A percentile compares a stretch with the other conserved stretches of the same genome.
Conservation (phyloP, 2,797 vertebrate species). For the Cryptoblepharus egeriae region DNA sequence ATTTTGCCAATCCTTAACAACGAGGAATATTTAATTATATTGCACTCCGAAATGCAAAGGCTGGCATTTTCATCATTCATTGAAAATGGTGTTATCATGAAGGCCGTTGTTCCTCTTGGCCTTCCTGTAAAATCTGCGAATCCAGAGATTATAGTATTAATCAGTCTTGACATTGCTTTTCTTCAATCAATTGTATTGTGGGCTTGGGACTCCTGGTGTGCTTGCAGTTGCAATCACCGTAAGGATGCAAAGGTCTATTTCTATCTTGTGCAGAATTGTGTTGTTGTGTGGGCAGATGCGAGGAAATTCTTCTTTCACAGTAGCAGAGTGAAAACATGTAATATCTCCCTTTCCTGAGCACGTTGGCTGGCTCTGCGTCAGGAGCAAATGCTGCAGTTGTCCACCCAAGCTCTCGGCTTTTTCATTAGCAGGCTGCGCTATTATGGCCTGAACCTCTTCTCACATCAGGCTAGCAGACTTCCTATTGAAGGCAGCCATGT, state of each 20-base stretch:
- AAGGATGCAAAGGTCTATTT: slow-evolving; percentile 8
- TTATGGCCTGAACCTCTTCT: slow-evolving; percentile 16
- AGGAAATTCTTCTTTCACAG: not conserved
- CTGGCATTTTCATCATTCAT: not conserved
- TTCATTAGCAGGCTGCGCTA: slow-evolving; percentile 15
- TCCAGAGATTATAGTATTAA: slow-evolving; percentile 6
- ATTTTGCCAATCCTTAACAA: not conserved
- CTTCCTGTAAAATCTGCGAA: slow-evolving; percentile 8
- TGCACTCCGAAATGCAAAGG: not conserved
- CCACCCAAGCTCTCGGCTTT: not conserved
- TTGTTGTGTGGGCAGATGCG: not conserved
- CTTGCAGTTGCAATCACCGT: not conserved
- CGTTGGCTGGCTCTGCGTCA: not conserved
- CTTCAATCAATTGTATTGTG: not conserved
- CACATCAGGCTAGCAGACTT: slow-evolving; percentile 10
- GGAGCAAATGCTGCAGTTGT: not conserved
- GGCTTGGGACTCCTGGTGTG: not conserved
- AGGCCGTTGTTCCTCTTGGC: not conserved
- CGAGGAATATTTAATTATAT: not conserved
- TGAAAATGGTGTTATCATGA: not conserved
- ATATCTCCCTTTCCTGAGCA: not conserved
- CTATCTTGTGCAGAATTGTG: not conserved
- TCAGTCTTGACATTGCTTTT: slow-evolving; percentile 12
- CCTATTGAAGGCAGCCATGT: slow-evolving; percentile 26
- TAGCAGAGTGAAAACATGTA: slow-evolving; percentile 10